phyloP scores from a whole-genome alignment of 2,888 invertebrate species.

The Tupiocoris notatus region DNA sequence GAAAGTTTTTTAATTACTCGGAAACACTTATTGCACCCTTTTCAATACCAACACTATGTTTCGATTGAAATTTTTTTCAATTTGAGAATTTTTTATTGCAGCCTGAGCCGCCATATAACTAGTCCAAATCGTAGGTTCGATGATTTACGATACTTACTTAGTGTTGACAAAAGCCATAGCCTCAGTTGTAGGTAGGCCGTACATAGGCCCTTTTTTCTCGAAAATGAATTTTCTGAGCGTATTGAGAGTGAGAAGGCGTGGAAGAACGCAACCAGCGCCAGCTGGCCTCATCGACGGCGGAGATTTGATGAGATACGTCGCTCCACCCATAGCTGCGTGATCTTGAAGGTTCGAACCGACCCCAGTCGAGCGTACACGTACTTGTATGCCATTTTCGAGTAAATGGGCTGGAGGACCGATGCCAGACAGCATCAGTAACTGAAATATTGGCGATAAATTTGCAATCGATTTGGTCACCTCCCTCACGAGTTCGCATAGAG shows the following conservation, averaged over 20 bases:
- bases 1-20: too few species aligned
- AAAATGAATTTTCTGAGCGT: constrained; percentile 65
- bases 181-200: constrained; percentile 75
- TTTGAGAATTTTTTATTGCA: not conserved
- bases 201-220: constrained; percentile 65
- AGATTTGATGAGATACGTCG: constrained; percentile 69
- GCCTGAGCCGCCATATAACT: constrained; percentile 3
- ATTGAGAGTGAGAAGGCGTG: constrained; percentile 62
- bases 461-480: not conserved
- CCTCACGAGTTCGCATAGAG: too few species aligned
- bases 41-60: not conserved
- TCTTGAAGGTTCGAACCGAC: constrained; percentile 82
- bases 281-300: constrained; percentile 56
- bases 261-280: constrained; percentile 66
- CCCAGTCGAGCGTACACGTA: constrained; percentile 64
- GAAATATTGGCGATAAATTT: constrained; percentile 7
- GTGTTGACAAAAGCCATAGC: constrained; percentile 75
- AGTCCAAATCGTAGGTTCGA: not conserved
- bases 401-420: constrained; percentile 69
- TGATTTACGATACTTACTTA: too few species aligned
- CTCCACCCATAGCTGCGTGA: constrained; percentile 77
- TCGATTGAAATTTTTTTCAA: not conserved
- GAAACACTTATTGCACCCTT: too few species aligned
- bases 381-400: constrained; percentile 60
- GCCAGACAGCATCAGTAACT: constrained; percentile 83